Base-by-base conservation (phyloP, 2,113 vertebrate species). In the Raphicerus campestris region DNA sequence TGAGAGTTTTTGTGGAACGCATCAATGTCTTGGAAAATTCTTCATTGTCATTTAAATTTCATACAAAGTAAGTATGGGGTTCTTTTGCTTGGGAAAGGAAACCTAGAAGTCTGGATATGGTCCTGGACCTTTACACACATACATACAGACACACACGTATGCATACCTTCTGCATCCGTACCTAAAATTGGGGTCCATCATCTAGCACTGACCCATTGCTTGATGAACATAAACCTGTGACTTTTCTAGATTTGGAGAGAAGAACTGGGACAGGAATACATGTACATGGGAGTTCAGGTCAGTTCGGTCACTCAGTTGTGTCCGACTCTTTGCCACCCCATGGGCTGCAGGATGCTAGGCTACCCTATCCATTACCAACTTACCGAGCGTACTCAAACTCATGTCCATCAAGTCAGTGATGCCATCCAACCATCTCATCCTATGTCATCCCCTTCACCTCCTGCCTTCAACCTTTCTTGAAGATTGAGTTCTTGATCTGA, bases 71-170 rank as follows among this genome's bases (percentile, higher is more conserved):
- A 95, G 96, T 95, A 1, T 85, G 28, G 3, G 2, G 2, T 6
- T 60, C 51, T 45, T 89, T 78, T 19, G 10, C 11, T 53, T 53
- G 47, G 42, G 28, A 49, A 83, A 55, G 32, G 28, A 15, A n/a
- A 86, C n/a, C 4, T 0, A 9, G 32, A 75, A 32, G 6, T 17
- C 28, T 47, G 6, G 17, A 0, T 30, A 17, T 75, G 28, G 15
- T 45, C 10, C 56, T 81, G 22, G 9, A 82, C 10, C 4, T 55
- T 6, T 10, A n/a, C 0, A n/a, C 1, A 47, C 19, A 66, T 3
- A n/a, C 0, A 60, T 47, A n/a, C 9, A 70, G 24, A 66, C 0
- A 2, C 32, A 56, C 0, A 5, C 1, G 0, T 35, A 47, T 5
- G 47, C 13, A 42, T 5, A 45, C 0, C 20, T 53, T 49, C n/a